phyloP scores from a whole-genome alignment of 1,140 invertebrate genomes.

The Holcopasites calliopsidis region DNA sequence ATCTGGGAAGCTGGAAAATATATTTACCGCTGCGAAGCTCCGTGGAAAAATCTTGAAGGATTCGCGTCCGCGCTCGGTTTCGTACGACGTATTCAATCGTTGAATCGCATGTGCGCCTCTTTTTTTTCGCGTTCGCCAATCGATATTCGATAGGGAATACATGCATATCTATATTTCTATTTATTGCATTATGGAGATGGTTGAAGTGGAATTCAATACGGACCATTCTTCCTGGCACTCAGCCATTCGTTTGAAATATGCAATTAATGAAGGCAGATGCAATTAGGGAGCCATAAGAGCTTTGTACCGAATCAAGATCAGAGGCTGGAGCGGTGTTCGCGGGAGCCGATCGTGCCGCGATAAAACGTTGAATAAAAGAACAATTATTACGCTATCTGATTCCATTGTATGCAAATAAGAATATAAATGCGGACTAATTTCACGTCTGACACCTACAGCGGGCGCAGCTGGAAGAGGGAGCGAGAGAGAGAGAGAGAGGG shows the following conservation, averaged over 20 bases:
- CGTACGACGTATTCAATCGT: too few relatives aligned
- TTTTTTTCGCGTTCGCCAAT: too few relatives aligned
- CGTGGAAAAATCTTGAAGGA: too few relatives aligned
- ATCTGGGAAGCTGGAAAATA: background rate
- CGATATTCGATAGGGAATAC: background rate
- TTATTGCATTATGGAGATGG: too few relatives aligned
- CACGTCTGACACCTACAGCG: constrained; percentile 54
- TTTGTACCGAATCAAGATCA: constrained; percentile 17
- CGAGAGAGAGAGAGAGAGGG: too few relatives aligned
- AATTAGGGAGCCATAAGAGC: constrained; percentile 2
- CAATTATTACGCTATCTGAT: constrained; percentile 63
- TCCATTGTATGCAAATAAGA: constrained; percentile 65
- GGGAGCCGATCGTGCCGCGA: constrained; percentile 31
- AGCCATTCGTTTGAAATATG: background rate
- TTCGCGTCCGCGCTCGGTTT: too few relatives aligned
- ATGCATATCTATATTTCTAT: background rate
- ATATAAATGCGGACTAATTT: constrained; percentile 65
- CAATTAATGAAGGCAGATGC: constrained; percentile 8
- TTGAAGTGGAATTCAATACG: background rate
- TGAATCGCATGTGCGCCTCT: too few relatives aligned
- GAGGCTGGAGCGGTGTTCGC: background rate
- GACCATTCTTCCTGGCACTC: background rate
- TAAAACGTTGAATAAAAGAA: constrained; percentile 57
- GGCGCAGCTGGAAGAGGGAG: background rate
- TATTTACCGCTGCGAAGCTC: background rate